Base-by-base conservation (phyloP, 2,888 invertebrate species). In the Julus scandinavius region DNA sequence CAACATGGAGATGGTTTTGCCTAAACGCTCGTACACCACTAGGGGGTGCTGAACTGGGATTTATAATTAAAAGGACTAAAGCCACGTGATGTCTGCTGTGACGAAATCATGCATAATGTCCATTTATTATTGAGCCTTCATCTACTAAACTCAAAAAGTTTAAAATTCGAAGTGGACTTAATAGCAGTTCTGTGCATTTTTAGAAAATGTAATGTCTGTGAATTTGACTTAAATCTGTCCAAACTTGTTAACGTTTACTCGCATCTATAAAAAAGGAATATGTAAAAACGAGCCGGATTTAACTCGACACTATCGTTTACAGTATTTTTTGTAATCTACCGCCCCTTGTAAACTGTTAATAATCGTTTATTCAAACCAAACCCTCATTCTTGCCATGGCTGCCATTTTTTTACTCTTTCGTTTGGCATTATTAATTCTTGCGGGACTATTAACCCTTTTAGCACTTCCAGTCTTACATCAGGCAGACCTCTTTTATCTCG, bases 361-460 rank as follows among this genome's bases (percentile, higher is more conserved):
- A 29, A 29, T 29, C 7, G 29, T 29, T 29, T 72, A 13, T 80
- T 80, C 29, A 15, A 80, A 15, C 80, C 80, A 40, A 80, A 40
- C 80, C 63, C 80, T 40, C 9, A 40, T 80, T 80, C 38, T 80
- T 38, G 29, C 29, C 29, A 29, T 29, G 80, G 29, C 2, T 29
- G 80, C 80, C 80, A 13, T 40, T 29, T 38, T 80, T 80, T 80
- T 45, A 80, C 80, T 38, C 80, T 38, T 80, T 80, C 13, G 13
- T 80, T 80, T 4, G 38, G 80, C 13, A 80, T 80, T 38, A 80
- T 80, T 80, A 80, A 80, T 38, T 80, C 80, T 40, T 11, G 38
- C 38, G 80, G 11, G 80, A 80, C 38, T 80, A 80, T 38, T 80
- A 80, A 80, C 80, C 80, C 80, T 80, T 80, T 80, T 80, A 40